Evolutionary conservation across 2,113 vertebrate species (phyloP).

Genomic region (Penelope pileata): DNA sequence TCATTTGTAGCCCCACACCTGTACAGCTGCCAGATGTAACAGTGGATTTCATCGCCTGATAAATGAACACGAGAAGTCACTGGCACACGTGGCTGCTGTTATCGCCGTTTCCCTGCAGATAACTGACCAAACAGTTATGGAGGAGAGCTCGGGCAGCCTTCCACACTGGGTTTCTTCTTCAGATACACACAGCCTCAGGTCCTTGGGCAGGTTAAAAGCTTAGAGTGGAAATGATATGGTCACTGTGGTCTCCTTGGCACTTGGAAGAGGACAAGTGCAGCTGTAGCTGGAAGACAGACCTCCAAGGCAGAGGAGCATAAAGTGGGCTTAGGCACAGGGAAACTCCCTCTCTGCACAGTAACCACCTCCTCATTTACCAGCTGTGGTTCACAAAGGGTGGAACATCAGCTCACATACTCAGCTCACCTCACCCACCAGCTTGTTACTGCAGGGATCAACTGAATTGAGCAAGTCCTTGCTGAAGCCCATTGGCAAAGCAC

Average conservation of each 20-base stretch:
- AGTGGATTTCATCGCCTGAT: neutral
- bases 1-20: neutral
- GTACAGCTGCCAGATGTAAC: neutral
- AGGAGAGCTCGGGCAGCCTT: neutral
- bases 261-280: neutral
- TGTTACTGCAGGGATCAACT: neutral
- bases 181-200: too few species aligned
- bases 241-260: neutral
- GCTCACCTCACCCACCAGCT: neutral
- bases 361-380: neutral
- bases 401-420: neutral
- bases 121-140: fast-evolving
- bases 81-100: neutral
- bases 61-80: neutral
- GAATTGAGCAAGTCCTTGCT: neutral
- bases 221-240: too few species aligned
- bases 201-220: neutral
- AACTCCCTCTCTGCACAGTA: neutral
- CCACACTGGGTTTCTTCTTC: neutral
- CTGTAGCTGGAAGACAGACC: neutral
- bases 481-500: neutral
- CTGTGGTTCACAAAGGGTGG: neutral
- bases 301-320: neutral
- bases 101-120: neutral
- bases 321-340: neutral